Conservation (phyloP, 2,888 invertebrate genomes). For the Stramonita haemastoma region DNA sequence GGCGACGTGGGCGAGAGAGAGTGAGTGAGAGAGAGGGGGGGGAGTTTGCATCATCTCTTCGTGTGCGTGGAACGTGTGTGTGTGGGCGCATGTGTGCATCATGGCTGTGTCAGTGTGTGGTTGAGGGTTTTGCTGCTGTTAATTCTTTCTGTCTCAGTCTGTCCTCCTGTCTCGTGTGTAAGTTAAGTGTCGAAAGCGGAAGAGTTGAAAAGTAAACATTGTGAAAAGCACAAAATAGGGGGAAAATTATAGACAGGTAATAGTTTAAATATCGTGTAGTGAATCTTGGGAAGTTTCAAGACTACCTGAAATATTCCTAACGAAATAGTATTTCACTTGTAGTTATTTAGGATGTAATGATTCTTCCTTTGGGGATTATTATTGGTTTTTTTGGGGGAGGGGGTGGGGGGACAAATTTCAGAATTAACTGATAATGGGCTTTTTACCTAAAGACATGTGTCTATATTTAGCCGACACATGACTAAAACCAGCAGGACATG, state of each 20-base stretch:
- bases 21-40: neutral
- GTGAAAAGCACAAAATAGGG: no score
- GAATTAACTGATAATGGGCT: no score
- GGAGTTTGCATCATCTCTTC: constrained; percentile 36
- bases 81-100: neutral
- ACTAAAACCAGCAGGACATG: neutral
- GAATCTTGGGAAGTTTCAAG: no score
- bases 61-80: neutral
- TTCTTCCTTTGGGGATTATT: no score
- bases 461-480: constrained; percentile 22
- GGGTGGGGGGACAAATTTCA: no score
- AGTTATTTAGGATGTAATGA: no score
- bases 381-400: no score
- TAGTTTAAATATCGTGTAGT: no score
- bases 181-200: neutral
- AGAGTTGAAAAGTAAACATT: neutral
- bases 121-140: neutral
- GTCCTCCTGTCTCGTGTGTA: no score
- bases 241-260: no score
- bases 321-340: no score
- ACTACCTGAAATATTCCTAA: no score
- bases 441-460: neutral
- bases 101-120: neutral
- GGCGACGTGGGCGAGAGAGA: neutral
- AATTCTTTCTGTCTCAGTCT: neutral